These are phyloP conservation scores for Lutjanus erythropterus DNA, from an alignment of 2,113 vertebrate species.

Conservation along the genomic window DNA sequence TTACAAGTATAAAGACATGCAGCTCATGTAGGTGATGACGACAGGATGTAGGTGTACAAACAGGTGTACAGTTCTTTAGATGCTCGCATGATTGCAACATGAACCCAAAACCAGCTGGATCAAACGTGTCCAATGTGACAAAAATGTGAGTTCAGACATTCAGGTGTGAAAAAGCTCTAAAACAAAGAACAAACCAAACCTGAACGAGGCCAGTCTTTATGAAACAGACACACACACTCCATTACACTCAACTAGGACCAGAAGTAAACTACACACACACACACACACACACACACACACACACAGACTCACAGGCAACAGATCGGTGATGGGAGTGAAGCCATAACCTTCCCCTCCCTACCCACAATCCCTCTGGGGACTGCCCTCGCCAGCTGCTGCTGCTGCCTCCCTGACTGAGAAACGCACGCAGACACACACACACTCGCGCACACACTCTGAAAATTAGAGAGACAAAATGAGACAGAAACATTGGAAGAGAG, in stretches of 20 bases:
- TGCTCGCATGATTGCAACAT: too few relatives aligned
- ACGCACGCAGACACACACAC: conserved; percentile 31
- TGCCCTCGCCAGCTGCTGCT: conserved; percentile 72
- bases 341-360: conserved; percentile 73
- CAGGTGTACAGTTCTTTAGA: too few relatives aligned
- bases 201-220: not conserved
- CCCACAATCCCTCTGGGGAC: conserved; percentile 74
- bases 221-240: not conserved
- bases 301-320: conserved; percentile 50
- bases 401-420: conserved; percentile 34
- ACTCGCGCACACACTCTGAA: conserved; percentile 30
- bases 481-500: conserved; percentile 11
- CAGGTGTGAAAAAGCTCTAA: too few relatives aligned
- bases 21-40: too few relatives aligned
- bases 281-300: conserved; percentile 35
- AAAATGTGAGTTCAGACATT: too few relatives aligned
- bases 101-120: too few relatives aligned
- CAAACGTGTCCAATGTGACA: not conserved
- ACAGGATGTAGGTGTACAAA: too few relatives aligned
- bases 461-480: conserved; percentile 45
- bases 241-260: not conserved
- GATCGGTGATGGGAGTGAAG: conserved; percentile 63
- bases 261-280: conserved; percentile 4
- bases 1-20: too few relatives aligned
- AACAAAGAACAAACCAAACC: not conserved